Evolutionary conservation across 2,113 vertebrate species (phyloP).

Genomic region (Haemorhous mexicanus): DNA sequence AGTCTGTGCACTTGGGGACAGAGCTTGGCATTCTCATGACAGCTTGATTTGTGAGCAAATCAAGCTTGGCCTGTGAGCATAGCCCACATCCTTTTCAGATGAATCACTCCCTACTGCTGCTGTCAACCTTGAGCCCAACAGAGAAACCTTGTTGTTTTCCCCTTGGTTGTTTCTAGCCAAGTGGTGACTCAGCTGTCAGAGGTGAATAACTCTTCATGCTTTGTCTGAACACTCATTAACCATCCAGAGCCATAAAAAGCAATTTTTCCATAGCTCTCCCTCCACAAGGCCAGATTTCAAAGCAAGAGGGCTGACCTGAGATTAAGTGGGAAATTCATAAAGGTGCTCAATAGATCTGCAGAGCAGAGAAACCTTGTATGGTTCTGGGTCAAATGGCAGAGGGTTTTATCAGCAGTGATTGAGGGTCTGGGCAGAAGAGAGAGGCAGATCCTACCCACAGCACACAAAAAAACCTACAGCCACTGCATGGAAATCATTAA

Average conservation of each 20-base stretch:
- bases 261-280: neutral
- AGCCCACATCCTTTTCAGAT: neutral
- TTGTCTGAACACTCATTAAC: neutral
- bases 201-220: neutral
- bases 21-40: neutral
- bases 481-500: neutral
- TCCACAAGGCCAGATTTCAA: neutral
- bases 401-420: neutral
- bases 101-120: neutral
- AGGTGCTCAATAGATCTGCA: neutral
- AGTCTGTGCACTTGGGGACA: rapidly evolving
- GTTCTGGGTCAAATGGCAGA: neutral
- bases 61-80: neutral
- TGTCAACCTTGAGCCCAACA: conserved; percentile 15
- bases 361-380: neutral
- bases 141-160: neutral
- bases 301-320: neutral
- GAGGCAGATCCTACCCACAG: neutral
- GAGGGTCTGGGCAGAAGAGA: neutral
- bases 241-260: neutral
- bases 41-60: neutral
- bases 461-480: neutral
- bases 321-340: neutral
- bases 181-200: conserved; percentile 14
- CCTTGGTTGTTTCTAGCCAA: neutral